phyloP scores from a whole-genome alignment of 2,113 vertebrate species.

The Chaenocephalus aceratus region DNA sequence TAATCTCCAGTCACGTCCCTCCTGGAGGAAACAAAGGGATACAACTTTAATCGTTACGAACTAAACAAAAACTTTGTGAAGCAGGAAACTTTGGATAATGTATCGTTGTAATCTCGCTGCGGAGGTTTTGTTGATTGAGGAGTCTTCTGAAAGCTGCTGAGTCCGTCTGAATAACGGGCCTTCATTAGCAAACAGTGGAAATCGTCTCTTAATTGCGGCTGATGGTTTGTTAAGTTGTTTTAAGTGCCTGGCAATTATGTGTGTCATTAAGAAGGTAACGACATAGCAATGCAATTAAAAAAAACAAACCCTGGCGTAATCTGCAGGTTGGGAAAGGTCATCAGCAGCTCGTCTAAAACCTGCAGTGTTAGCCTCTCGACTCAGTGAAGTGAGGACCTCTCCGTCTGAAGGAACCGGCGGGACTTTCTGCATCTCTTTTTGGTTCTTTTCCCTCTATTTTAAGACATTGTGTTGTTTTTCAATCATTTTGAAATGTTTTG shows the following conservation, averaged over 20 bases:
- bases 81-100: neutral
- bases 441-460: no score
- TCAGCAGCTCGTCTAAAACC: neutral
- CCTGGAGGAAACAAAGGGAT: neutral
- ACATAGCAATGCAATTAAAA: neutral
- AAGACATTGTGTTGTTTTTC: no score
- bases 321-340: neutral
- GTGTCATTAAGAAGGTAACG: constrained; percentile 49
- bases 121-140: constrained; percentile 23
- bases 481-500: no score
- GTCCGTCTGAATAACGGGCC: constrained; percentile 20
- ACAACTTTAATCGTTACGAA: constrained; percentile 10
- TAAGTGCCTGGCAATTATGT: constrained; percentile 39
- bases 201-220: neutral
- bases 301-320: neutral
- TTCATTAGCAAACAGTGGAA: constrained; percentile 36
- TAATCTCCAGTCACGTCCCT: neutral
- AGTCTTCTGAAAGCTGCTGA: constrained; percentile 4
- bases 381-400: neutral
- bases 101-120: neutral
- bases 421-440: neutral
- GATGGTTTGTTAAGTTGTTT: constrained; percentile 37
- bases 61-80: constrained; percentile 7
- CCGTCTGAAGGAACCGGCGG: neutral
- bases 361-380: neutral